phyloP scores from a whole-genome alignment of 30 jellyfish, hydroid and myxozoan species.

The Morbakka virulenta region DNA sequence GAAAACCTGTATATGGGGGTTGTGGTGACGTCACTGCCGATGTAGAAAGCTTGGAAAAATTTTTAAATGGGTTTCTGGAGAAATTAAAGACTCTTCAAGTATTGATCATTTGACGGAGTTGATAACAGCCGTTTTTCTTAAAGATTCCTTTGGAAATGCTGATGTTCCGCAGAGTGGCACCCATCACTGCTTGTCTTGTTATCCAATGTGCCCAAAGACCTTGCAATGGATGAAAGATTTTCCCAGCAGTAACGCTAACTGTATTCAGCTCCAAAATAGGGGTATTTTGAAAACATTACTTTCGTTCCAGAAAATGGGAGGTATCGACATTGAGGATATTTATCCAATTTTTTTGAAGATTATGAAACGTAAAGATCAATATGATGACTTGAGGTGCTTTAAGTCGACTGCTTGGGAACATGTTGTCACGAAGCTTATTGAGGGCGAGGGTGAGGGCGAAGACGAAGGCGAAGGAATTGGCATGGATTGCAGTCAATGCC shows the following conservation, averaged over 20 bases:
- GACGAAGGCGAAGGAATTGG: neutral
- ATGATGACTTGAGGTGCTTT: slow-evolving; percentile 9
- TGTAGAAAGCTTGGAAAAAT: too few relatives aligned
- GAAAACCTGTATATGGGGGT: slow-evolving; percentile 28
- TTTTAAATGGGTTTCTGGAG: too few relatives aligned
- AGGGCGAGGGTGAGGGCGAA: neutral
- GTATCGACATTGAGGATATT: slow-evolving; percentile 34
- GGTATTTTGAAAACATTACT: slow-evolving; percentile 49
- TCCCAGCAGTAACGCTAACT: neutral
- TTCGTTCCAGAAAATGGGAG: slow-evolving; percentile 34
- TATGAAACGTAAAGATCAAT: neutral
- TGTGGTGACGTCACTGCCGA: too few relatives aligned
- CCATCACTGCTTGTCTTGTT: neutral
- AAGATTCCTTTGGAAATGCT: slow-evolving; percentile 5
- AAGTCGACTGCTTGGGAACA: slow-evolving; percentile 42
- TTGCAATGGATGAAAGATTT: neutral
- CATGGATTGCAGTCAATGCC: too few relatives aligned
- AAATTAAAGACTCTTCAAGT: too few relatives aligned
- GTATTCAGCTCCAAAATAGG: slow-evolving; percentile 26
- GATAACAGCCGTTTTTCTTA: neutral
- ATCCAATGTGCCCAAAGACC: neutral
- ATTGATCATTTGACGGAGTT: neutral
- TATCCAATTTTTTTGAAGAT: slow-evolving; percentile 2
- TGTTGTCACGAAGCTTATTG: slow-evolving; percentile 4
- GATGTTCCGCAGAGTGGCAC: neutral